Evolutionary conservation across 1,140 invertebrate species (phyloP).

Genomic region (Saccostrea glomerata): DNA sequence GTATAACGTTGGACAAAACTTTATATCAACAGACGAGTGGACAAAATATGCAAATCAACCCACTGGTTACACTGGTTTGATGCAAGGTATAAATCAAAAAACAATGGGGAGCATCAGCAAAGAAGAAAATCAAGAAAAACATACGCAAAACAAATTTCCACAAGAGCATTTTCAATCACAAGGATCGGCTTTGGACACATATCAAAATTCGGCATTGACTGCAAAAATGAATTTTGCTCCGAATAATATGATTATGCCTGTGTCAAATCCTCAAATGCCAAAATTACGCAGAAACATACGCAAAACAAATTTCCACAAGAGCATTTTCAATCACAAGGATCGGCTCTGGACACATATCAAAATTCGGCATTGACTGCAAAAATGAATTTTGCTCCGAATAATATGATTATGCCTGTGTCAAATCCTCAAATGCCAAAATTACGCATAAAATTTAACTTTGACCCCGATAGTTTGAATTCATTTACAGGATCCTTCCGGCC

Average conservation of each 20-base stretch:
- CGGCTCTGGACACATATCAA: neutral
- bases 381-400: slow-evolving; percentile 48
- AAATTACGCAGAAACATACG: neutral
- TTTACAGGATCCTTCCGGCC: slow-evolving; percentile 43
- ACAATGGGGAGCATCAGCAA: neutral
- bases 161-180: neutral
- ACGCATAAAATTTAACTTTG: slow-evolving; percentile 36
- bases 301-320: neutral
- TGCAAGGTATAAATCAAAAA: neutral
- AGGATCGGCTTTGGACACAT: neutral
- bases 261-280: neutral
- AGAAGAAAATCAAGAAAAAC: neutral
- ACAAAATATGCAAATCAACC: slow-evolving; percentile 1
- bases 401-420: slow-evolving; percentile 12
- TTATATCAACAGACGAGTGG: slow-evolving; percentile 36
- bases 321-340: neutral
- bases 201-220: slow-evolving; percentile 19
- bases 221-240: slow-evolving; percentile 50
- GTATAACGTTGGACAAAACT: slow-evolving; percentile 45
- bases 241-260: slow-evolving; percentile 26
- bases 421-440: neutral
- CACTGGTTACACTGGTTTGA: neutral
- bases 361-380: slow-evolving; percentile 23
- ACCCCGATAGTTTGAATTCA: slow-evolving; percentile 51
- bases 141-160: neutral